These are phyloP conservation scores for Lysandra coridon DNA, from an alignment of 2,888 invertebrate species.

Conservation along the genomic window DNA sequence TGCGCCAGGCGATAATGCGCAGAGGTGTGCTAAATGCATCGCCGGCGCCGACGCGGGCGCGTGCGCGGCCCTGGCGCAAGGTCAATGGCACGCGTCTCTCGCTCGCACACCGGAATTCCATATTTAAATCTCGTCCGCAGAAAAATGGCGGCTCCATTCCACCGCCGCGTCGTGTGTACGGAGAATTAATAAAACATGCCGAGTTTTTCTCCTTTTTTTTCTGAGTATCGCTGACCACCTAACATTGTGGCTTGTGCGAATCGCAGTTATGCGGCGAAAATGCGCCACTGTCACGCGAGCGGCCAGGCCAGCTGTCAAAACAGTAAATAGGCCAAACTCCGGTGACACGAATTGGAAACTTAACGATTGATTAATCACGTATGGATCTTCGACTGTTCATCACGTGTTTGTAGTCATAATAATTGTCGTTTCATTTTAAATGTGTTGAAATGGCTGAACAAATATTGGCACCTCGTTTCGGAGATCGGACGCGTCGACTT, in stretches of 20 bases:
- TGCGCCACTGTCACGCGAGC: slow-evolving; percentile 18
- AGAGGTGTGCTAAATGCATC: slow-evolving; percentile 39
- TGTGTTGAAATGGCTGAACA: background rate
- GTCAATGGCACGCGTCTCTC: slow-evolving; percentile 79
- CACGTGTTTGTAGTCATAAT: background rate
- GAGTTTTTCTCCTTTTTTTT: slow-evolving; percentile 70
- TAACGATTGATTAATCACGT: slow-evolving; percentile 25
- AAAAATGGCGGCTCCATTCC: slow-evolving; percentile 79
- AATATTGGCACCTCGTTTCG: background rate
- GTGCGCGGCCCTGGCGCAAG: slow-evolving; percentile 75
- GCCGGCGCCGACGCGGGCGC: slow-evolving; percentile 59
- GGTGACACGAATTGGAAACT: slow-evolving; percentile 28
- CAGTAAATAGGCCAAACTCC: slow-evolving; percentile 22
- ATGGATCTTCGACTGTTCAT: background rate
- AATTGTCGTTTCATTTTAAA: background rate
- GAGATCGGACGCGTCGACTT: too few relatives aligned
- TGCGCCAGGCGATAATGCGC: slow-evolving; percentile 31
- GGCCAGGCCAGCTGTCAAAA: slow-evolving; percentile 13
- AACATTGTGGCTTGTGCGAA: slow-evolving; percentile 43
- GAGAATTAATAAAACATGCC: slow-evolving; percentile 78
- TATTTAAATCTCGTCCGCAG: slow-evolving; percentile 81
- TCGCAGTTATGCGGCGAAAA: slow-evolving; percentile 53
- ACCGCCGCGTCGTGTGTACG: slow-evolving; percentile 67
- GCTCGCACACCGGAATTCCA: slow-evolving; percentile 81
- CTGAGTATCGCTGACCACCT: slow-evolving; percentile 65